Conservation (phyloP, 2,888 invertebrate genomes). For the Drosophila cognata region DNA sequence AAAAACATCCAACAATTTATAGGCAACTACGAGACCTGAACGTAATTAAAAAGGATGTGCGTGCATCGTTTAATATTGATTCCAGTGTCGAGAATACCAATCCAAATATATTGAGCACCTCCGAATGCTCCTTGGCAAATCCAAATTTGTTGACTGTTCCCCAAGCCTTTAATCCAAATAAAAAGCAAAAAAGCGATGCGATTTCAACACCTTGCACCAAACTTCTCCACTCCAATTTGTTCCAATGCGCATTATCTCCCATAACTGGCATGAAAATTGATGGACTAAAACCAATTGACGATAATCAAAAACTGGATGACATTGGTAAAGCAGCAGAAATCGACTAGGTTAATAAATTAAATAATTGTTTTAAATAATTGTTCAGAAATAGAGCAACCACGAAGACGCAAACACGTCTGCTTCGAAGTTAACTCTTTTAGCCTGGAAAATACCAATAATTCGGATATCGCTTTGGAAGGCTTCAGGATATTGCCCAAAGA, state of each 20-base stretch:
- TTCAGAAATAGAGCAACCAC: constrained; percentile 1
- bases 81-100: constrained; percentile 81
- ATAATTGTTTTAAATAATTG: neutral
- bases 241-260: constrained; percentile 80
- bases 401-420: constrained; percentile 34
- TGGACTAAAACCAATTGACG: constrained; percentile 13
- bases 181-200: constrained; percentile 15
- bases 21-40: constrained; percentile 76
- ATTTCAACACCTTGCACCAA: constrained; percentile 76
- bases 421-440: constrained; percentile 26
- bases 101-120: constrained; percentile 18
- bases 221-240: constrained; percentile 52
- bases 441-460: constrained; percentile 1
- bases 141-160: neutral
- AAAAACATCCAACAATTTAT: neutral
- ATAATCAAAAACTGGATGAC: constrained; percentile 5
- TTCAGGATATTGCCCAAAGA: constrained; percentile 2
- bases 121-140: constrained; percentile 12
- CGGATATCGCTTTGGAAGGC: neutral
- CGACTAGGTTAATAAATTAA: constrained; percentile 16
- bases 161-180: neutral
- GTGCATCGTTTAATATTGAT: constrained; percentile 80
- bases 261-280: constrained; percentile 66
- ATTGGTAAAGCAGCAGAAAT: constrained; percentile 10
- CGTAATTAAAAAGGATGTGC: constrained; percentile 69